Evolutionary conservation across 2,888 invertebrate genomes (phyloP), one percentile per base, ranked within the genome.

Genomic region (Dynastes tityus): DNA sequence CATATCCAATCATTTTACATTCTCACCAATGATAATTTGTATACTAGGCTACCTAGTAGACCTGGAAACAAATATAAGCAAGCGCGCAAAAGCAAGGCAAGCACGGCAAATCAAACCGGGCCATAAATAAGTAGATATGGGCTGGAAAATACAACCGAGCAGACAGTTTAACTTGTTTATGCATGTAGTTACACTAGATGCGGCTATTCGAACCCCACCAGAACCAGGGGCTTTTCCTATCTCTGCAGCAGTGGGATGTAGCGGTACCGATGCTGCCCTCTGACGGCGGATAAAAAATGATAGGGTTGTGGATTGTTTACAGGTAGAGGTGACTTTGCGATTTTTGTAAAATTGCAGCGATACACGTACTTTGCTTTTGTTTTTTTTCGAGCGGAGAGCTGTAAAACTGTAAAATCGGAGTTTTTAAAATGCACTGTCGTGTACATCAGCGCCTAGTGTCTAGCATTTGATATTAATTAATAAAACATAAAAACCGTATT

Each of bases 61-160:
- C 32, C 22, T 16, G 9, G 37, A 71, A 58, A 58, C 55, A 58
- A 58, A 58, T 58, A 58, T 27, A 58, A 58, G 13, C 68, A 22
- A 27, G 11, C 51, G 49, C 68, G 68, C 22, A 58, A 51, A 68
- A 68, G 29, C 51, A 51, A 68, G 29, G 6, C 27, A 27, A 68
- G 51, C 40, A 74, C 73, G 73, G 82, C 83, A 85, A 84, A 86
- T 85, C 85, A 85, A 86, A 86, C 83, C 82, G 53, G 80, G 82
- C 81, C 78, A 84, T 86, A 86, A 86, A 86, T 86, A 86, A 85
- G 82, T 84, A 85, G 86, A 85, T 86, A 86, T 86, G 86, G 85
- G 83, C 84, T 85, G 85, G 86, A 86, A 86, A 85, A 84, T 86
- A 85, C 84, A 86, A 82, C 83, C 82, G 79, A 80, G 83, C 80